Conservation (phyloP, 2,113 vertebrate species). For the Euleptes europaea region DNA sequence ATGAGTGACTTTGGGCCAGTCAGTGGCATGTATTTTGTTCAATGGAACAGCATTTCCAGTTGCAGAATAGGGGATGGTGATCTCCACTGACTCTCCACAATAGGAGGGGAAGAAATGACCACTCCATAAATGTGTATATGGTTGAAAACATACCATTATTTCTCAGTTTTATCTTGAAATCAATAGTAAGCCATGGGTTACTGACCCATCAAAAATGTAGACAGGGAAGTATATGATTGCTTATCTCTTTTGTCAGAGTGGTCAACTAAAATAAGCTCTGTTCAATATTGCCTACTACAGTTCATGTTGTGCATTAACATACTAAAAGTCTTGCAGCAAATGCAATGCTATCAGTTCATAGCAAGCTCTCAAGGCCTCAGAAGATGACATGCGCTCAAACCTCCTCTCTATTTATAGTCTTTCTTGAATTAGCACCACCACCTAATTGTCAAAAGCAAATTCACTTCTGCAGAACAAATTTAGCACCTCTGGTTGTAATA, state of each 20-base stretch:
- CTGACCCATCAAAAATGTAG: too few species aligned
- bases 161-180: too few species aligned
- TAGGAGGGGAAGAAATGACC: too few species aligned
- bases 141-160: too few species aligned
- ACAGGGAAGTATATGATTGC: too few species aligned
- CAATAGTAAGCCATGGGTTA: too few species aligned
- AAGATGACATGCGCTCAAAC: not conserved
- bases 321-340: not conserved
- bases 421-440: not conserved
- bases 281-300: not conserved
- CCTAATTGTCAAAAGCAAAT: constrained; percentile 5
- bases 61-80: too few species aligned
- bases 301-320: not conserved
- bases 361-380: not conserved
- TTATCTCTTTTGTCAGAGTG: not conserved
- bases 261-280: not conserved
- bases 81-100: too few species aligned
- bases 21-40: too few species aligned
- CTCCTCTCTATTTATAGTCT: not conserved
- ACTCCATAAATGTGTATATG: too few species aligned
- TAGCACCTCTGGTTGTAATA: not conserved
- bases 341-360: not conserved
- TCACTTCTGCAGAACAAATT: constrained; percentile 5
- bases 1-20: too few species aligned
- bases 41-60: too few species aligned